Evolutionary conservation across 2,797 vertebrate species (phyloP).

Genomic region (Macropus fuliginosus): DNA sequence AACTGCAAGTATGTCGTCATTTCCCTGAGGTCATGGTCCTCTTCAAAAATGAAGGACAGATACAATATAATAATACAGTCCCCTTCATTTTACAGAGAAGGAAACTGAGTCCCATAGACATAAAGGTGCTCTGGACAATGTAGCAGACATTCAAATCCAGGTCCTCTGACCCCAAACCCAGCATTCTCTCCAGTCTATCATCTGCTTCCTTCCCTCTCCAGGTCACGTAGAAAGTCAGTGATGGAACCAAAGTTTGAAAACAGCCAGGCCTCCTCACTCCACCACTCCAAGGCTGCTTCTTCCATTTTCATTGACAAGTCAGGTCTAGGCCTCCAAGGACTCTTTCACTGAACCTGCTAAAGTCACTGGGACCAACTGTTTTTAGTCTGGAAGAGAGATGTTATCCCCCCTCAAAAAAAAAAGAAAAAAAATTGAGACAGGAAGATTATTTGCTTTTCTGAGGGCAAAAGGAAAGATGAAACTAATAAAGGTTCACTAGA

Average conservation of each 20-base stretch:
- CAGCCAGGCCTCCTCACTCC: background rate
- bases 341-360: slow-evolving; percentile 43
- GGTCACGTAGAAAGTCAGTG: background rate
- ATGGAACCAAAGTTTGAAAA: background rate
- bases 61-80: background rate
- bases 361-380: slow-evolving; percentile 62
- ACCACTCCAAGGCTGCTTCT: background rate
- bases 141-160: background rate
- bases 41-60: too few relatives aligned
- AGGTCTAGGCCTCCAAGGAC: slow-evolving; percentile 15
- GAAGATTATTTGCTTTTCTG: slow-evolving; percentile 58
- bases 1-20: too few relatives aligned
- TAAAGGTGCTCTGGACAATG: background rate
- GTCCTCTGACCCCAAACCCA: background rate
- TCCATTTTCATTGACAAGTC: slow-evolving; percentile 21
- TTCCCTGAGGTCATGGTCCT: too few relatives aligned
- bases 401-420: background rate
- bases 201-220: background rate
- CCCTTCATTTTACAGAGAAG: background rate
- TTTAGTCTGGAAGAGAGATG: slow-evolving; percentile 56
- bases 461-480: slow-evolving; percentile 59
- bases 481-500: background rate
- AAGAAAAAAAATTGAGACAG: slow-evolving; percentile 17
- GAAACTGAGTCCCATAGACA: background rate
- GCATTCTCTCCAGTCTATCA: background rate